Conservation (phyloP, 2,888 invertebrate species). For the Ptilodon capucinus region DNA sequence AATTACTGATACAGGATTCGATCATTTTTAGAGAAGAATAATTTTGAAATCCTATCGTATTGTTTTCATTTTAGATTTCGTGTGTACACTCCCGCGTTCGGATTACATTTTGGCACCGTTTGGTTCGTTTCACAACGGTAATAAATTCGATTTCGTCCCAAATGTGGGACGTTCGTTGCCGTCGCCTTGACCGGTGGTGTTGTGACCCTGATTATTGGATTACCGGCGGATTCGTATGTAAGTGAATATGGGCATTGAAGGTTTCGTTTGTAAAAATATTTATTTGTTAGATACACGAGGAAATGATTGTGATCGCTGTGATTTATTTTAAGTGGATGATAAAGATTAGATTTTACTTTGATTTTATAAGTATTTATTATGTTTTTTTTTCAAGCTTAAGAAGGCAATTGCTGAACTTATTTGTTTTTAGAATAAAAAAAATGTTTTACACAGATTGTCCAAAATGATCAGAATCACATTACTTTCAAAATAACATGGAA, state of each 20-base stretch:
- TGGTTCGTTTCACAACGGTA: constrained; percentile 37
- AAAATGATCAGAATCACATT: no score
- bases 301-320: neutral
- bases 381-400: no score
- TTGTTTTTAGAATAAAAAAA: no score
- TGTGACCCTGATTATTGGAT: constrained; percentile 32
- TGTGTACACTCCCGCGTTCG: constrained; percentile 13
- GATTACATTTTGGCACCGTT: constrained; percentile 44
- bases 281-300: neutral
- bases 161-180: constrained; percentile 25
- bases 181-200: constrained; percentile 30
- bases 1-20: no score
- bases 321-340: no score
- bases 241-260: constrained; percentile 17
- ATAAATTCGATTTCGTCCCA: constrained; percentile 39
- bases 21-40: no score
- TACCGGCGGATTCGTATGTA: constrained; percentile 22
- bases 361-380: no score
- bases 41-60: no score
- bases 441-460: no score
- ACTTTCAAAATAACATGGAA: no score
- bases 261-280: constrained; percentile 14
- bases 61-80: constrained; percentile 1
- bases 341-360: no score
- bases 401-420: no score